Evolutionary conservation across 1,140 invertebrate genomes (phyloP), one percentile per base, ranked within the genome.

Genomic region (Papilio xuthus): DNA sequence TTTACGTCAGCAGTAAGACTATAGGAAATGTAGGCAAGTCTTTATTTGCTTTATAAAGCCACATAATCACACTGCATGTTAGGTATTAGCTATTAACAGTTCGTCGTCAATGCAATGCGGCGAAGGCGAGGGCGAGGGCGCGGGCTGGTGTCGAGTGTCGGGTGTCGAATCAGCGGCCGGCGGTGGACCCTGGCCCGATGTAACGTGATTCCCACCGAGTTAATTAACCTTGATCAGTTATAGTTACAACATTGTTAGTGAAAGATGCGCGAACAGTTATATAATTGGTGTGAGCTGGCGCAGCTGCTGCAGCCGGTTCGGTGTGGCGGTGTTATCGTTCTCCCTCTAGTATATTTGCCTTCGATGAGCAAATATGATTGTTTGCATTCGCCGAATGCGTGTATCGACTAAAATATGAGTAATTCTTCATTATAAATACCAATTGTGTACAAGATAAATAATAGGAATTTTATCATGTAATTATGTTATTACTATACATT

Each of bases 371-470:
- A n/a, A n/a, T n/a, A n/a, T n/a, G n/a, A n/a, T n/a, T n/a, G n/a
- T n/a, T n/a, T n/a, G n/a, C 50, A 53, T 6, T 32, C 32, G 32
- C 2, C 32, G 2, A 32, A 32, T 32, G 32, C 32, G 32, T 32
- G 32, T 15, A 18, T n/a, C 4, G 8, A 53, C 4, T 18, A 53
- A 53, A 53, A 2, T 18, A 53, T 60, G 56, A 60, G 26, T 60
- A 20, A 60, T 12, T 60, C 10, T 26, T 53, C 18, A 53, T 26
- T 26, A 60, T 60, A 1, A 9, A 60, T 26, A 60, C 20, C 12
- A 23, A 28, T 28, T 63, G 13, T 63, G 60, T 63, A 28, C 20
- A 60, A 63, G 60, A 63, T 63, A 63, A 63, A 63, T 28, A 63
- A 63, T 28, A 23, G 26, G 60, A 63, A 63, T 63, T 26, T 63